Percentiles rank a stretch among this genome's conserved stretches.
These are phyloP conservation scores for Brachyhypopomus gauderio DNA, from an alignment of 2,113 vertebrate species.

Conservation along the genomic window DNA sequence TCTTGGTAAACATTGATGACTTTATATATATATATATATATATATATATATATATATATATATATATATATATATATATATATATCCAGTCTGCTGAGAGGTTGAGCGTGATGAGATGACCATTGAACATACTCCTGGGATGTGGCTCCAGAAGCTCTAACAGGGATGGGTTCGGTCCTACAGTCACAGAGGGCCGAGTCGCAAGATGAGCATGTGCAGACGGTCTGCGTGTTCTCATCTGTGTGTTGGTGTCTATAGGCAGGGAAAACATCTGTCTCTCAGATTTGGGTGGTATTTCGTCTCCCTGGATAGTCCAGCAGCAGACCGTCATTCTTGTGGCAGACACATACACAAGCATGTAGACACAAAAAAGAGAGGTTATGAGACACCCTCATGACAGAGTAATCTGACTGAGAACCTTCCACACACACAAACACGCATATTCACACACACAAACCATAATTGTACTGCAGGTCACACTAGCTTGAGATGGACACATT, in stretches of 20 bases:
- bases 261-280: constrained; percentile 65
- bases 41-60: too few relatives aligned
- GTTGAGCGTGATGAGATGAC: constrained; percentile 65
- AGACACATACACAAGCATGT: too few relatives aligned
- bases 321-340: constrained; percentile 17
- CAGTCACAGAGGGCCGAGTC: constrained; percentile 36
- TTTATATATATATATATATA: too few relatives aligned
- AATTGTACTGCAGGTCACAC: too few relatives aligned
- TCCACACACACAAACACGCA: constrained; percentile 19
- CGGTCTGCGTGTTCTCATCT: constrained; percentile 6
- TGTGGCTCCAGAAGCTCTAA: constrained; percentile 54
- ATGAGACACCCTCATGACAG: background rate
- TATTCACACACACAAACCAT: constrained; percentile 26
- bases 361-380: background rate
- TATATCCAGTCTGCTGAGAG: constrained; percentile 35
- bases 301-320: constrained; percentile 15
- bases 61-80: too few relatives aligned
- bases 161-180: constrained; percentile 59
- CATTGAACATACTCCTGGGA: constrained; percentile 63
- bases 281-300: constrained; percentile 53
- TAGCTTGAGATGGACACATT: too few relatives aligned
- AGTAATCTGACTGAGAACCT: too few relatives aligned
- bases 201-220: constrained; percentile 2
- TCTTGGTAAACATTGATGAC: constrained; percentile 67
- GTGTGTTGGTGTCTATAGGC: constrained; percentile 50